Evolutionary conservation across 1,140 invertebrate species (phyloP).

Genomic region (Zeugodacus cucurbitae): DNA sequence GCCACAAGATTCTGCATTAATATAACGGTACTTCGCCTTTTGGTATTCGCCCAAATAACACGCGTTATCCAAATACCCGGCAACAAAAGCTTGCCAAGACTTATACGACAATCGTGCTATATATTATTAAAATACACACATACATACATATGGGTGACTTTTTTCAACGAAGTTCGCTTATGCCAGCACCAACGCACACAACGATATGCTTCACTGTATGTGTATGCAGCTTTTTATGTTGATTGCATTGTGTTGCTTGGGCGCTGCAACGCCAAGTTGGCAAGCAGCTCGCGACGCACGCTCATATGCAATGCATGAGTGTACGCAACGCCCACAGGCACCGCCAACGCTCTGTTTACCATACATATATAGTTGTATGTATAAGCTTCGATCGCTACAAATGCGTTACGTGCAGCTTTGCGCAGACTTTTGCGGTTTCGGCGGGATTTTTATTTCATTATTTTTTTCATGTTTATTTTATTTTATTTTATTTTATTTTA

Average conservation of each 20-base stretch:
- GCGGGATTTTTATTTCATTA: constrained; percentile 11
- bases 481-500: not conserved
- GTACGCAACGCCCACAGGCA: not conserved
- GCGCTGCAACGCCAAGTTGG: not conserved
- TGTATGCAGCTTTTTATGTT: not conserved
- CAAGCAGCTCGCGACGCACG: not conserved
- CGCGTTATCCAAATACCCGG: constrained; percentile 20
- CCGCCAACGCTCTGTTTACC: not conserved
- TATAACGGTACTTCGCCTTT: not conserved
- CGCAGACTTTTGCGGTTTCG: constrained; percentile 10
- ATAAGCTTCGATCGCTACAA: not conserved
- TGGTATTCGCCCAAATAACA: not conserved
- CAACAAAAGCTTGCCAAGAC: not conserved
- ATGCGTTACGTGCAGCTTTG: not conserved
- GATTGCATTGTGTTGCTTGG: constrained; percentile 9
- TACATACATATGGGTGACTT: not conserved
- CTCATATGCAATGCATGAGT: not conserved
- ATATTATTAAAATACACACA: constrained; percentile 7
- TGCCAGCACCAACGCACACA: not conserved
- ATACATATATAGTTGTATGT: not conserved
- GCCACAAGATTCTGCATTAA: not conserved
- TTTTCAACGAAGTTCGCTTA: not conserved
- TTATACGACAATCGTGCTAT: not conserved
- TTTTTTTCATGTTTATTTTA: not conserved
- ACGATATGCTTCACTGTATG: not conserved